These are phyloP conservation scores for Lasioglossum oenotherae DNA, from an alignment of 2,888 invertebrate species.

Conservation along the genomic window DNA sequence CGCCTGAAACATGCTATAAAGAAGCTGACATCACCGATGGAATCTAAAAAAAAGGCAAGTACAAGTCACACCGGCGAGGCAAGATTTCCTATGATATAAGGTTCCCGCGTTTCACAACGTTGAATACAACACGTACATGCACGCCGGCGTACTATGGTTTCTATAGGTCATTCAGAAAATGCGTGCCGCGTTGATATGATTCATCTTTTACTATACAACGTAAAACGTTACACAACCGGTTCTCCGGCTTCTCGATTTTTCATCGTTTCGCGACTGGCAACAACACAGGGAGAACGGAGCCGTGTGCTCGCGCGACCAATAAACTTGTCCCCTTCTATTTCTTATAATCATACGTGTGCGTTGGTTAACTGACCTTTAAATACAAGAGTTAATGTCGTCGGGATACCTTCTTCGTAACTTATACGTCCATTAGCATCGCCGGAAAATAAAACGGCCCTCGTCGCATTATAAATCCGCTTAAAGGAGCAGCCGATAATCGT, in stretches of 20 bases:
- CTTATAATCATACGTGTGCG: neutral
- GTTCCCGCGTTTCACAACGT: conserved; percentile 41
- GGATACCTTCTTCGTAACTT: neutral
- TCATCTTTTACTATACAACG: conserved; percentile 65
- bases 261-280: conserved; percentile 33
- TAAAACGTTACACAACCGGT: conserved; percentile 50
- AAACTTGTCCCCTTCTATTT: conserved; percentile 17
- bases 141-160: conserved; percentile 36
- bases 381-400: conserved; percentile 4
- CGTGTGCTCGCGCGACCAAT: neutral
- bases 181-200: conserved; percentile 60
- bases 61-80: conserved; percentile 30
- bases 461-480: neutral
- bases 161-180: conserved; percentile 70
- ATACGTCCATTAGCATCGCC: neutral
- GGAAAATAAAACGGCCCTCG: neutral
- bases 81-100: conserved; percentile 44
- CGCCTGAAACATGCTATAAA: neutral
- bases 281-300: neutral
- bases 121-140: conserved; percentile 28
- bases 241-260: conserved; percentile 28
- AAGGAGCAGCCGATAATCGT: neutral
- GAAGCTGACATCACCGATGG: conserved; percentile 47
- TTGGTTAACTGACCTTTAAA: neutral
- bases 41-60: conserved; percentile 32